Base-by-base conservation (phyloP, 35 echinoderm and acorn worm species). In the Lytechinus variegatus region DNA sequence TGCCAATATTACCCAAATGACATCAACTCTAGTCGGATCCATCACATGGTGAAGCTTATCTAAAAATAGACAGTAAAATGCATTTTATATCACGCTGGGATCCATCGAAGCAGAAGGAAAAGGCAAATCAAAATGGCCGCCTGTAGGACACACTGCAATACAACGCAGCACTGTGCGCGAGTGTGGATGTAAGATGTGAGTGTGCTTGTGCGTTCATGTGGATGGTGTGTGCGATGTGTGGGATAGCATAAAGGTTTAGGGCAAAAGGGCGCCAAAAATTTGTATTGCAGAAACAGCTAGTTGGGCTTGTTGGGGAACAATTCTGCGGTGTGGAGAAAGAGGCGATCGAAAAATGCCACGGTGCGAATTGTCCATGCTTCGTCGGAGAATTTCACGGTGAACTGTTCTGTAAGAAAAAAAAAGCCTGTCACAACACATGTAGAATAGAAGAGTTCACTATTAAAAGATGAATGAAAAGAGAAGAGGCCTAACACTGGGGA, bases 401-500 rank as follows among this genome's bases (percentile, higher is more conserved):
- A 90, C 52, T 90, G 88, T 90, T 90, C 27, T 33, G 88, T 54
- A 14, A 52, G 88, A 90, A 90, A 33, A 90, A 89, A 54, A 54
- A 90, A 90, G 52, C 28, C 88, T 90, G 88, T 54, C 88, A 54
- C 16, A 90, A 90, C 88, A 90, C 88, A 90, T 90, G 88, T 28
- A 90, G 52, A 90, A 90, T 90, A 90, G 88, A 90, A 44, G 88
- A 90, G 88, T 44, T 90, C 52, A 54, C 29, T 90, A 90, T 90
- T 90, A 90, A 90, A 90, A 90, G 88, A 90, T 90, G 88, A 90
- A 90, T 90, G 88, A 10, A 52, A 90, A 90, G 88, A 90, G 88
- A 54, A 44, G 88, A 90, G 88, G 88, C 88, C 88, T 21, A 12
- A 33, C 28, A 51, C 5, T 29, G 88, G 88, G 88, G 10, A 79